Conservation (phyloP, 2,113 vertebrate genomes). For the Bubo blakistoni region DNA sequence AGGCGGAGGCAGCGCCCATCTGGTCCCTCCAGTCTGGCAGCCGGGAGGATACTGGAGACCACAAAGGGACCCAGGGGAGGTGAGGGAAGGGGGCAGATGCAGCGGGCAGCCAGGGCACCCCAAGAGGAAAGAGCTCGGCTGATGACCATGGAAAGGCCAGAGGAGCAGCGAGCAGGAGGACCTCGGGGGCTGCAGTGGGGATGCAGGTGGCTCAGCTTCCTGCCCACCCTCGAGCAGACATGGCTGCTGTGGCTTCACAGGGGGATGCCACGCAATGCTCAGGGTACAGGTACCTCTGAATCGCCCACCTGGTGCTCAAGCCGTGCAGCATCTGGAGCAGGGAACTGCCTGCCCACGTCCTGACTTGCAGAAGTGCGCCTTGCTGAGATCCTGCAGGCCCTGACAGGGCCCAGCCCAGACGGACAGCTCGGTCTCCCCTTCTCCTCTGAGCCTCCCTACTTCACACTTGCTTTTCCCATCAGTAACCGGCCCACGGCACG, state of each 20-base stretch:
- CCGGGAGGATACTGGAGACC: not conserved
- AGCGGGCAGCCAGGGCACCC: not conserved
- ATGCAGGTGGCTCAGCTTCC: not conserved
- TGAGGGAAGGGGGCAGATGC: not conserved
- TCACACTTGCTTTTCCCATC: not conserved
- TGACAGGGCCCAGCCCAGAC: not conserved
- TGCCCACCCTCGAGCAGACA: fast-evolving
- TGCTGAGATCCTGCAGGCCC: not conserved
- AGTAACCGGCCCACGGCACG: not conserved
- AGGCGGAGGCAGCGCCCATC: constrained; percentile 15
- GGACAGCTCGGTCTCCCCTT: not conserved
- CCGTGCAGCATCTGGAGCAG: not conserved
- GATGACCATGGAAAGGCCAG: not conserved
- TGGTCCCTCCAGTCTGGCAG: not conserved
- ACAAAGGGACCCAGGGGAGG: not conserved
- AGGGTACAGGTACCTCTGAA: not conserved
- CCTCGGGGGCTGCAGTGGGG: fast-evolving
- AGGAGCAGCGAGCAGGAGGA: not conserved
- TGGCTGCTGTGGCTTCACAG: fast-evolving
- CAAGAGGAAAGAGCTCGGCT: fast-evolving
- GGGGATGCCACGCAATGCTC: not conserved
- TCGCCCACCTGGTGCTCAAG: not conserved
- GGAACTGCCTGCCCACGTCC: not conserved
- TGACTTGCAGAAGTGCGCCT: too few relatives aligned
- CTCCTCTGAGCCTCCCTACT: not conserved